Base-by-base conservation (phyloP, 2,113 vertebrate genomes). In the Panurus biarmicus region DNA sequence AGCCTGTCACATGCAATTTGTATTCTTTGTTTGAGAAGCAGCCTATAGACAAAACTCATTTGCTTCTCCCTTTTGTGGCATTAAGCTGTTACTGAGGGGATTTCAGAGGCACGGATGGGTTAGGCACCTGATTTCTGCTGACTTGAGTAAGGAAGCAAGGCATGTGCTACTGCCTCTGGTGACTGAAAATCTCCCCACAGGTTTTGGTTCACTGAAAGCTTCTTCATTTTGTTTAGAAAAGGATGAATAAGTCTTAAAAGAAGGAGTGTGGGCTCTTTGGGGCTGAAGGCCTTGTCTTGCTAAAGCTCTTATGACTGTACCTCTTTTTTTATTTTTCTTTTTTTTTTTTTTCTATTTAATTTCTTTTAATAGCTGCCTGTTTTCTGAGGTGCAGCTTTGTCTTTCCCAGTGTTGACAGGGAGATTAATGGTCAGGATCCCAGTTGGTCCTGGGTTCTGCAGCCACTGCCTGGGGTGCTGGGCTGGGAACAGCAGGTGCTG, bases 11-110 rank as follows among this genome's bases (percentile, higher is more conserved):
- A 40, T 74, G 82, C 64, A 56, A 53, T 88, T 91, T 95, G 72
- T 88, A 48, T 85, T 90, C 78, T 89, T 93, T 95, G 54, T 87
- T 85, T 93, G 82, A 96, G 85, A 66, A 83, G 94, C 72, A 93
- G 72, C 78, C 87, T 85, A 29, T 81, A 93, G 90, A 93, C 91
- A 95, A 87, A 94, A 77, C 75, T 60, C 2, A 0, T 85, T 97
- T 94, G 28, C 82, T 93, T 93, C 87, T 95, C 75, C 64, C 79
- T 94, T 87, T 85, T 76, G 60, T 77, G 44, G 51, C 57, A 51
- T 90, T 91, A 82, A 84, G 65, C 82, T 91, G 7, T 73, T 91
- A 74, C 71, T 35, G 90, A 88, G 82, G 85, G 82, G 82, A 91
- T 95, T 94, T 95, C 0, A 2, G 72, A 86, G 78, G 75, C 4